Evolutionary conservation across 2,797 vertebrate genomes (phyloP), one percentile per base, ranked within the genome.

Genomic region (Lutjanus campechanus): DNA sequence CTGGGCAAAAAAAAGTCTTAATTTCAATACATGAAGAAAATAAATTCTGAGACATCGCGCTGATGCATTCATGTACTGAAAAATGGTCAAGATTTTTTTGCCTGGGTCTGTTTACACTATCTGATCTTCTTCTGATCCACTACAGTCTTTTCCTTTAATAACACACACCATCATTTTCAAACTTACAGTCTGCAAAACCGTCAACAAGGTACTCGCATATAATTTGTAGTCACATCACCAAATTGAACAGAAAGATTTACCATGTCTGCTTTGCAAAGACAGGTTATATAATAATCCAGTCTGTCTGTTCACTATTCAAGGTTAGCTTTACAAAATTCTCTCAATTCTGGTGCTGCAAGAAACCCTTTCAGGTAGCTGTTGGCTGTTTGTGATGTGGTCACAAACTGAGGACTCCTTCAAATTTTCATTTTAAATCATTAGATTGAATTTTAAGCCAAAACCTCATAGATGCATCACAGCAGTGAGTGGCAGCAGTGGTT

Each of bases 1-100:
- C 83, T 61, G n/a, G 85, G 74, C 67, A 70, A 85, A 82, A 85
- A 82, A 81, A 73, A 41, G 0, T 2, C 36, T 20, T 22, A 40
- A 72, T 22, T 43, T 87, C 41, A 73, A 25, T 73, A 69, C 16
- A 63, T 71, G 15, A 68, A 16, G 1, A 16, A 17, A 43, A 47
- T 25, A 0, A 1, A 56, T 69, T n/a, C 8, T 25, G 15, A 47
- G 11, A 17, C 17, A 6, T 4, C 44, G 44, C 17, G 58, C 13
- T 36, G 16, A 68, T 46, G 43, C 20, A 16, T 40, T 53, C 16
- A n/a, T 72, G 69, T 78, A 74, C 67, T 71, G 61, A 73, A 29
- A 73, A 22, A 15, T 3, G 1, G 43, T 53, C 15, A 16, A 47
- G 19, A 17, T 0, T 46, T 11, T 72, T 87, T 88, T 81, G 77